phyloP scores from a whole-genome alignment of 2,797 vertebrate genomes.

The Malacoctenus gilli region DNA sequence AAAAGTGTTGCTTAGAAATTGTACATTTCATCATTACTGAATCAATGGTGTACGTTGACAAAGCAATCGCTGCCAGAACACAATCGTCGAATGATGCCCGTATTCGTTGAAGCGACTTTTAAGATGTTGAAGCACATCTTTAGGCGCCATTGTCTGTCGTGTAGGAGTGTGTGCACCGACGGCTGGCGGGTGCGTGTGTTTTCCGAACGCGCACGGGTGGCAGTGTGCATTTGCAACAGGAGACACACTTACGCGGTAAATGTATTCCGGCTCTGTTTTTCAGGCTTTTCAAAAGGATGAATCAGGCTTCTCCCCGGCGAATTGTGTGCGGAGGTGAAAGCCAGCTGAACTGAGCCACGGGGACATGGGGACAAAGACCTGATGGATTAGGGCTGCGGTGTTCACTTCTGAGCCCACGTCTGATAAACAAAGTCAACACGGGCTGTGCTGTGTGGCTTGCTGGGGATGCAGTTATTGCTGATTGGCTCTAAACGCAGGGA shows the following conservation, averaged over 20 bases:
- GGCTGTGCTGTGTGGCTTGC: constrained; percentile 29
- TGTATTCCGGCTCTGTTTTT: constrained; percentile 64
- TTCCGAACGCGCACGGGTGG: constrained; percentile 25
- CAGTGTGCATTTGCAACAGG: constrained; percentile 26
- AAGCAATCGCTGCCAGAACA: constrained; percentile 27
- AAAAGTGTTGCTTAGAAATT: constrained; percentile 25
- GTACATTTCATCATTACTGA: constrained; percentile 21
- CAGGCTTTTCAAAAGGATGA: constrained; percentile 70
- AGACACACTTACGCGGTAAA: constrained; percentile 26
- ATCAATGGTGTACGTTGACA: constrained; percentile 28
- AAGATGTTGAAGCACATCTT: constrained; percentile 20
- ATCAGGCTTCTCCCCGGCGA: constrained; percentile 58
- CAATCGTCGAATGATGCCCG: not conserved
- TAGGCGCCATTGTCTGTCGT: constrained; percentile 11
- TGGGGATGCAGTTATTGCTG: constrained; percentile 44
- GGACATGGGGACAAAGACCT: constrained; percentile 74
- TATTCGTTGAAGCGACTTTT: constrained; percentile 5
- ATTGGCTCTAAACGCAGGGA: constrained; percentile 54
- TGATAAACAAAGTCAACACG: constrained; percentile 75
- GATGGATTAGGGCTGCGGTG: constrained; percentile 76
- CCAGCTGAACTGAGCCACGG: constrained; percentile 65
- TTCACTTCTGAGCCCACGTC: constrained; percentile 63
- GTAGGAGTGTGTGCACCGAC: constrained; percentile 23
- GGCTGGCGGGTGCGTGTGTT: constrained; percentile 32
- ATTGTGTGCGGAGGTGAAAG: constrained; percentile 69